Base-by-base conservation (phyloP, 2,113 vertebrate species). In the Pluvialis apricaria region DNA sequence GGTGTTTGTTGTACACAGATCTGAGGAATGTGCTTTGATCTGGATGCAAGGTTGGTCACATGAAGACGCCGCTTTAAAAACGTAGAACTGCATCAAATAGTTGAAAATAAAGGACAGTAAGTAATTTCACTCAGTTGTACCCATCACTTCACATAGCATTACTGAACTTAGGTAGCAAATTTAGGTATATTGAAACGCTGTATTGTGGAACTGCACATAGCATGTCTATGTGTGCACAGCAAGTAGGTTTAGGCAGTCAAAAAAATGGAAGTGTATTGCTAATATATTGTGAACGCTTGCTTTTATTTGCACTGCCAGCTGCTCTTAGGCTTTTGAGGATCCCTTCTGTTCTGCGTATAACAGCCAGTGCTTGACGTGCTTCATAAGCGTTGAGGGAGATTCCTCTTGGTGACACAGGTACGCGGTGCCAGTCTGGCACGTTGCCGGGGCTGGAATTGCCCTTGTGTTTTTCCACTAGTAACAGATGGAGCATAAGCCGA, bases 381-480 rank as follows among this genome's bases (percentile, higher is more conserved):
- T 22, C 1, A 0, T 6, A 19, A 24, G 22, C 9, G 0, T 8
- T 5, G 17, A 20, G 40, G 62, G 28, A 34, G 18, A 11, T 60
- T 38, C 29, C 15, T 24, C 29, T 22, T 31, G 12, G 18, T n/a
- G n/a, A 6, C 11, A 4, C 9, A 15, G 31, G 3, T 13, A 2
- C 1, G 0, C 9, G 4, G 29, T 9, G 40, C n/a, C 25, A 12
- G 40, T 20, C 19, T 2, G 9, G 42, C 49, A 11, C 32, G 28
- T n/a, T 1, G 0, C 4, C 0, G 1, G 9, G 51, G 20, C 22
- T 61, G 61, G 55, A n/a, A 9, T 32, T 28, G 26, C 42, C 19
- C 11, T 16, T 15, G 5, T 14, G 45, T 34, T 82, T 58, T 52
- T 24, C 29, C 22, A 2, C 21, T 25, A 9, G 32, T 28, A 15